These are phyloP conservation scores for Clitarchus hookeri DNA, from an alignment of 2,888 invertebrate genomes.

Conservation along the genomic window DNA sequence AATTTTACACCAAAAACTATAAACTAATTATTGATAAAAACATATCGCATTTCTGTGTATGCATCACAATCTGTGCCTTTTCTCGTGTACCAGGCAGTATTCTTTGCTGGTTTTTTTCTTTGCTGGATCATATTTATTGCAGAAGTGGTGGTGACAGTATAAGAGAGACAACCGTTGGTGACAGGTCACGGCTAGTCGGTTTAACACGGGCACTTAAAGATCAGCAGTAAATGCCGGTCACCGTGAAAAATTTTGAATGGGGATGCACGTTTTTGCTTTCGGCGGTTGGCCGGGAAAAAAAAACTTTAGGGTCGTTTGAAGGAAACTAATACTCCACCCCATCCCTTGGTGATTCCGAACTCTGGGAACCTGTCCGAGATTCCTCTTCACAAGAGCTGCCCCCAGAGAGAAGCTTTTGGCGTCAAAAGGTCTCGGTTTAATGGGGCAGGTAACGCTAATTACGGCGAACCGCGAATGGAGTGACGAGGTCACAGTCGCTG, in stretches of 20 bases:
- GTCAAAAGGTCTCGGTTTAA: slow-evolving; percentile 2
- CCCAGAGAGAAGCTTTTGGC: not conserved
- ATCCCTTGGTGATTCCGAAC: not conserved
- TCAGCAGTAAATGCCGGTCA: too few species aligned
- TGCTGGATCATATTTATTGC: too few species aligned
- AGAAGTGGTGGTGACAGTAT: too few species aligned
- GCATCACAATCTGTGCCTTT: too few species aligned
- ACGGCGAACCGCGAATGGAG: slow-evolving; percentile 6
- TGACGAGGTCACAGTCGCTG: not conserved
- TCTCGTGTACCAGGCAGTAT: too few species aligned
- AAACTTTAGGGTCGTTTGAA: not conserved
- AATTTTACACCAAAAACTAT: too few species aligned
- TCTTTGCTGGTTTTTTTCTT: too few species aligned
- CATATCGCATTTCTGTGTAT: too few species aligned
- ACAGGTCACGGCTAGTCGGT: too few species aligned
- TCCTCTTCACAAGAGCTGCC: not conserved
- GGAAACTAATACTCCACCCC: not conserved
- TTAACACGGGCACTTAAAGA: too few species aligned
- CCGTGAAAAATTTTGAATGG: not conserved
- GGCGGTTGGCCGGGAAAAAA: not conserved
- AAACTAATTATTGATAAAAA: too few species aligned
- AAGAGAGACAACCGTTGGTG: too few species aligned
- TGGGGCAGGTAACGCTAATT: slow-evolving; percentile 14
- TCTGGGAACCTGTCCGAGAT: not conserved
- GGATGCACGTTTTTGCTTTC: not conserved